phyloP scores from a whole-genome alignment of 1,140 invertebrate species.

The Megathymus violae region DNA sequence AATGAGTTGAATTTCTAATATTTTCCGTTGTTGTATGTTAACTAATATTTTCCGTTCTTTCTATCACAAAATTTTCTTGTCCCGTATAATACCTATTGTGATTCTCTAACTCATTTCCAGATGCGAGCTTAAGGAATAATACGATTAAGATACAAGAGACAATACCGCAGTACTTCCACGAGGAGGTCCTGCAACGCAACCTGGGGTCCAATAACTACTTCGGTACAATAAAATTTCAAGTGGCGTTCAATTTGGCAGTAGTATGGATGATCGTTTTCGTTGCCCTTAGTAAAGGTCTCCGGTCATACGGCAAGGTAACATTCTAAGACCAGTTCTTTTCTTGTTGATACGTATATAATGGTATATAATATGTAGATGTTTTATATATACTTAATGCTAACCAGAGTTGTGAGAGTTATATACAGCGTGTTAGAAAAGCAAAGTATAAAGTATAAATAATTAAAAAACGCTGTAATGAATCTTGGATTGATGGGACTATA shows the following conservation, averaged over 20 bases:
- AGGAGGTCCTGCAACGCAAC: conserved; percentile 90
- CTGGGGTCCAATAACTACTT: conserved; percentile 85
- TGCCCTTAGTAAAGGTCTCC: conserved; percentile 93
- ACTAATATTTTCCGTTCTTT: no score
- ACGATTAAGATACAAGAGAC: conserved; percentile 89
- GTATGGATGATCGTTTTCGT: conserved; percentile 96
- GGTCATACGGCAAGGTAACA: conserved; percentile 92
- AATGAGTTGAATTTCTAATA: no score
- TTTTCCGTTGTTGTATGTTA: no score
- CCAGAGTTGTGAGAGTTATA: no score
- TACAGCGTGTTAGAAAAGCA: no score
- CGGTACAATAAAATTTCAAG: conserved; percentile 92
- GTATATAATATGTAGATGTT: no score
- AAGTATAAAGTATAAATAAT: no score
- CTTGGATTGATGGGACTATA: no score
- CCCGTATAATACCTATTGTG: neutral
- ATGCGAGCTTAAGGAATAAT: conserved; percentile 54
- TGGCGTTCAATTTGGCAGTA: conserved; percentile 94
- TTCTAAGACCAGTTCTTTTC: neutral
- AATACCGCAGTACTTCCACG: conserved; percentile 92
- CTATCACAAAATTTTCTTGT: neutral
- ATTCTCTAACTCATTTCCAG: conserved; percentile 46
- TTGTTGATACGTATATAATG: no score
- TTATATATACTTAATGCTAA: no score
- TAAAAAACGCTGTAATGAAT: no score